A percentile compares a stretch with the other conserved stretches of the same genome.
Evolutionary conservation across 2,113 vertebrate species (phyloP).

Genomic region (Dasyornis broadbenti): DNA sequence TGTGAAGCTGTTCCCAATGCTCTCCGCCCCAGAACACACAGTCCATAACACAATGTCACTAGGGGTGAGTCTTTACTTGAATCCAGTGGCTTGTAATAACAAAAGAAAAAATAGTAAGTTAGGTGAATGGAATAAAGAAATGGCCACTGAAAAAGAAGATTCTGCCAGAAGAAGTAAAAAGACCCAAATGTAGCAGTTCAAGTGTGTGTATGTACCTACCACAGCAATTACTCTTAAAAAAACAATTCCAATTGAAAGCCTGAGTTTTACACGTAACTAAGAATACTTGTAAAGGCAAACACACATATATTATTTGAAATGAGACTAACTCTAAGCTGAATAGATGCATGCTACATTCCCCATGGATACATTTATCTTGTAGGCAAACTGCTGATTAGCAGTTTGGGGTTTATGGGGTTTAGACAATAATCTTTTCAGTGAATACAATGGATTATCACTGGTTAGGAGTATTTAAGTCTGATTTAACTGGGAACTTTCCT

Average conservation of each 20-base stretch:
- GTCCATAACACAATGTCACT: constrained; percentile 91
- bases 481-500: background rate
- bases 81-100: constrained; percentile 80
- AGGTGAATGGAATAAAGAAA: background rate
- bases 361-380: background rate
- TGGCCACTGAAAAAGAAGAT: background rate
- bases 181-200: background rate
- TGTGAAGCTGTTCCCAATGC: constrained; percentile 95
- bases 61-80: constrained; percentile 90
- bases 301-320: background rate
- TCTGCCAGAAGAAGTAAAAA: background rate
- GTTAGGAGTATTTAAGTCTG: background rate
- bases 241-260: background rate
- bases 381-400: background rate
- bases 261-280: background rate
- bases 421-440: background rate
- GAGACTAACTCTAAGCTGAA: background rate
- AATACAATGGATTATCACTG: background rate
- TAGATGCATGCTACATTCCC: background rate
- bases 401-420: background rate
- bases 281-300: background rate
- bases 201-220: background rate
- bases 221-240: background rate
- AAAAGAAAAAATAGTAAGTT: background rate
- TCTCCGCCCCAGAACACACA: constrained; percentile 94